Percentiles rank a stretch among this genome's conserved stretches.
These are phyloP conservation scores for Rhabdomys pumilio DNA, from an alignment of 2,797 vertebrate species.

Conservation along the genomic window DNA sequence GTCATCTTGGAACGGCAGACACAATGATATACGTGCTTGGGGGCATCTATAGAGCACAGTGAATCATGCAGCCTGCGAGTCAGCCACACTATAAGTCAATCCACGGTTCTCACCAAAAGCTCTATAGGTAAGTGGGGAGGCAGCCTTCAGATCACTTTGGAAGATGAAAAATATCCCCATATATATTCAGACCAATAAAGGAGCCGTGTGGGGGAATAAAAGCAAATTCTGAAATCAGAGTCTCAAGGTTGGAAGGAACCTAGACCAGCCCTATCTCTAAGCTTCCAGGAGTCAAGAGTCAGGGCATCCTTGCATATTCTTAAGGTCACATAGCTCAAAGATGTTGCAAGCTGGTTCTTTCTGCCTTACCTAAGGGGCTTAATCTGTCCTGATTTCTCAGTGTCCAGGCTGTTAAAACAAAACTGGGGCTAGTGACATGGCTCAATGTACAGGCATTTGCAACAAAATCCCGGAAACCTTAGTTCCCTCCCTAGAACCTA, in stretches of 20 bases:
- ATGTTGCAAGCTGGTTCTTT: background rate
- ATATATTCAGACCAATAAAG: constrained; percentile 77
- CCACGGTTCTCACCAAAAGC: constrained; percentile 68
- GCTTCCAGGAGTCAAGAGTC: background rate
- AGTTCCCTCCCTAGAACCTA: background rate
- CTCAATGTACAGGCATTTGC: background rate
- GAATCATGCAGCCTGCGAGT: constrained; percentile 78
- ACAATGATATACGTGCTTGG: constrained; percentile 80
- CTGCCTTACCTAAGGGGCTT: background rate
- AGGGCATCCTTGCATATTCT: constrained; percentile 7
- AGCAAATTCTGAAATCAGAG: constrained; percentile 67
- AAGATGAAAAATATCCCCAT: constrained; percentile 81
- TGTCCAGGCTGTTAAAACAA: background rate
- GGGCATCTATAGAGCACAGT: constrained; percentile 77
- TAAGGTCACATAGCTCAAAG: background rate
- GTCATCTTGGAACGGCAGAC: constrained; percentile 79
- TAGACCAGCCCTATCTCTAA: background rate
- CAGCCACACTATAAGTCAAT: constrained; percentile 78
- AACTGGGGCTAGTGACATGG: background rate
- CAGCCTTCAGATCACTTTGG: constrained; percentile 76
- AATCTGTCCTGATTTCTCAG: constrained; percentile 14
- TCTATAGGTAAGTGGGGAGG: constrained; percentile 81
- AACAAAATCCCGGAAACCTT: background rate
- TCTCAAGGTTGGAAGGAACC: constrained; percentile 74
- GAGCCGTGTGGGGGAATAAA: constrained; percentile 64